These are phyloP conservation scores for Pocota personata DNA, from an alignment of 2,888 invertebrate species.

Conservation along the genomic window DNA sequence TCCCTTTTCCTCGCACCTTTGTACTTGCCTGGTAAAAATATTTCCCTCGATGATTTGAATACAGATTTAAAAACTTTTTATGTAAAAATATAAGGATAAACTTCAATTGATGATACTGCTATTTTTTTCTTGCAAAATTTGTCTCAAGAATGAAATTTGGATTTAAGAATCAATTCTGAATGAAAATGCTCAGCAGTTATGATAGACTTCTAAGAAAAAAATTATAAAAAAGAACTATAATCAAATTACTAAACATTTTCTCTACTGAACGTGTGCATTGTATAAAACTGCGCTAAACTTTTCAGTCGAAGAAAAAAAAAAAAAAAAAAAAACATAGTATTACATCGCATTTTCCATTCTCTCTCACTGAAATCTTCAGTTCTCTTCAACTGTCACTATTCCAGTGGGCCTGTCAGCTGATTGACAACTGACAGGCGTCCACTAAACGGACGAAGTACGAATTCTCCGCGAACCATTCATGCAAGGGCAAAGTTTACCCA, in stretches of 20 bases:
- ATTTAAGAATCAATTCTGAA: not conserved
- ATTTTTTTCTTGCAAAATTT: no score
- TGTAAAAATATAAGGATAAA: not conserved
- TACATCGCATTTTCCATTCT: not conserved
- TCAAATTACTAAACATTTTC: not conserved
- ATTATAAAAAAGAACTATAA: not conserved
- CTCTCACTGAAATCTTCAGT: not conserved
- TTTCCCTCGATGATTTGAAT: not conserved
- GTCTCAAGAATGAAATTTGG: no score
- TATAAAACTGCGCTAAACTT: not conserved
- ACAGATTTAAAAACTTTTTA: not conserved
- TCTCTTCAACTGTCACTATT: conserved; percentile 5
- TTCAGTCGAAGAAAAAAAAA: not conserved
- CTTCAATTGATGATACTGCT: not conserved
- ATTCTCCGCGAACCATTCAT: not conserved
- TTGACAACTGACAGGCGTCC: not conserved
- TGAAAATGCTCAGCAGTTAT: not conserved
- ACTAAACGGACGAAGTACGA: not conserved
- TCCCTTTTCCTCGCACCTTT: no score
- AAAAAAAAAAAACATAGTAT: not conserved
- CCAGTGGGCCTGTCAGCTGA: conserved; percentile 30
- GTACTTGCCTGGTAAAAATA: not conserved
- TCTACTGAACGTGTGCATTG: not conserved
- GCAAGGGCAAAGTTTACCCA: conserved; percentile 41
- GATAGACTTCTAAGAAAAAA: not conserved